These are phyloP conservation scores for Epicauta chinensis DNA, from an alignment of 1,140 invertebrate species.

Conservation along the genomic window DNA sequence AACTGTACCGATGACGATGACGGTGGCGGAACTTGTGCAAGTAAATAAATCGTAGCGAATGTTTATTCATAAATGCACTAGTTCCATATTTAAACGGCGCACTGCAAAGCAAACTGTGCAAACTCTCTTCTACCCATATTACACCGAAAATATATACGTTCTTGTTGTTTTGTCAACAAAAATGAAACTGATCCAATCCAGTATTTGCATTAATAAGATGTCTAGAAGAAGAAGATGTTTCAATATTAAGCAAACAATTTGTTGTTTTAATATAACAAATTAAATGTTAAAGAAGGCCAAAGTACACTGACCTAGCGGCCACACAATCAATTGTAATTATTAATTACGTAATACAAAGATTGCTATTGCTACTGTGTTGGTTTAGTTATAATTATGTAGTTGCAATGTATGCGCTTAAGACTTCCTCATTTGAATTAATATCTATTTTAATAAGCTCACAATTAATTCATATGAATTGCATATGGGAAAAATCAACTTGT, in stretches of 20 bases:
- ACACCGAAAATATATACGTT: too few relatives aligned
- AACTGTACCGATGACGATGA: constrained; percentile 21
- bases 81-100: constrained; percentile 31
- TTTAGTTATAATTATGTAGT: constrained; percentile 14
- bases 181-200: too few relatives aligned
- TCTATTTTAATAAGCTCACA: too few relatives aligned
- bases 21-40: constrained; percentile 9
- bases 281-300: constrained; percentile 3
- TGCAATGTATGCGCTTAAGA: constrained; percentile 10
- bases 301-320: constrained; percentile 9
- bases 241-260: too few relatives aligned
- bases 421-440: too few relatives aligned
- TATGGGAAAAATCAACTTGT: too few relatives aligned
- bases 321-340: constrained; percentile 11
- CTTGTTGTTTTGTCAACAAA: too few relatives aligned
- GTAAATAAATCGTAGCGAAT: constrained; percentile 36
- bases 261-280: too few relatives aligned
- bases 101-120: background rate
- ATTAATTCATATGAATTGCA: too few relatives aligned
- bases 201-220: too few relatives aligned
- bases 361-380: constrained; percentile 1
- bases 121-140: background rate
- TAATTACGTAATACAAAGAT: constrained; percentile 13
- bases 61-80: constrained; percentile 39
- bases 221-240: too few relatives aligned